Percentiles rank a stretch among this genome's conserved stretches.
Conservation (phyloP, 2,113 vertebrate genomes). For the Microtus richardsoni region DNA sequence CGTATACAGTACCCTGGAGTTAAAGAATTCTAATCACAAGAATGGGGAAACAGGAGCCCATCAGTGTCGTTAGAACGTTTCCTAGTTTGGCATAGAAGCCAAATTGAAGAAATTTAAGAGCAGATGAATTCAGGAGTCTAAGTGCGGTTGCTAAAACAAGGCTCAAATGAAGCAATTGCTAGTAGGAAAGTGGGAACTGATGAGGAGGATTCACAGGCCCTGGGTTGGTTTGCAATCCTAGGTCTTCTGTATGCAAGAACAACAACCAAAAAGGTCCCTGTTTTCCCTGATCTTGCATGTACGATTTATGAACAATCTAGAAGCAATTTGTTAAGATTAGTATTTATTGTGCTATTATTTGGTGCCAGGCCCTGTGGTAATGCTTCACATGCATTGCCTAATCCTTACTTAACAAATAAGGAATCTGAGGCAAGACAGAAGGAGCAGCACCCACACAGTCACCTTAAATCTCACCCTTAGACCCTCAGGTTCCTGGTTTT, state of each 20-base stretch:
- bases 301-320: slow-evolving; percentile 12
- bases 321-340: background rate
- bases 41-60: background rate
- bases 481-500: background rate
- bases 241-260: background rate
- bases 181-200: background rate
- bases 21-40: background rate
- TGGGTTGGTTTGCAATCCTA: background rate
- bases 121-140: background rate
- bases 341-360: background rate
- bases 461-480: background rate
- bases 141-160: background rate
- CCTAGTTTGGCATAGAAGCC: background rate
- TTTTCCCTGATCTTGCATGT: background rate
- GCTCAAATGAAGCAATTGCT: background rate
- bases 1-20: background rate
- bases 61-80: background rate
- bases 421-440: background rate
- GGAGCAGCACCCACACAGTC: background rate
- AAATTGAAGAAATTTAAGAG: background rate
- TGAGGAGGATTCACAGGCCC: background rate
- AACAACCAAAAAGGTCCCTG: background rate
- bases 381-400: background rate
- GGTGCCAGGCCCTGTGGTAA: background rate
- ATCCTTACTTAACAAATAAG: background rate